Percentiles rank a stretch among this genome's conserved stretches.
phyloP scores from a whole-genome alignment of 92 coral and sea anemone species.

The Bergia sp. region DNA sequence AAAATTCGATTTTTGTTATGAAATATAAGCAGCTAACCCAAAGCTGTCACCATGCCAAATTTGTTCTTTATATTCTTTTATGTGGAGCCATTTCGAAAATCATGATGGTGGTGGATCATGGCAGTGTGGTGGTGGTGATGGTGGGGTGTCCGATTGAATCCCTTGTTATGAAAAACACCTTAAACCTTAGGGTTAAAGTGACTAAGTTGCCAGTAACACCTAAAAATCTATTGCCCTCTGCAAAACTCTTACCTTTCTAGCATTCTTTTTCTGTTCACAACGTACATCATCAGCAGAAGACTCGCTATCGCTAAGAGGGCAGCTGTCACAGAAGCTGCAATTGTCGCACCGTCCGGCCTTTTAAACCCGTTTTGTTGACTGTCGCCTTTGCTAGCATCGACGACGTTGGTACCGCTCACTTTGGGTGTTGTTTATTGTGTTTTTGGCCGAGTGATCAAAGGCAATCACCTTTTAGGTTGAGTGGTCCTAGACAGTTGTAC shows the following conservation, averaged over 20 bases:
- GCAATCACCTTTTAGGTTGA: neutral
- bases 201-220: no score
- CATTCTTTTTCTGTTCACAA: neutral
- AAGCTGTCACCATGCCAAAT: no score
- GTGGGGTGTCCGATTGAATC: no score
- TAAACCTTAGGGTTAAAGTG: no score
- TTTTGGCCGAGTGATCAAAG: neutral
- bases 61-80: no score
- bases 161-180: no score
- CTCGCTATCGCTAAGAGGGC: neutral
- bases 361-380: neutral
- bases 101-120: no score
- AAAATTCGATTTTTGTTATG: no score
- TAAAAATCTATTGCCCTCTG: no score
- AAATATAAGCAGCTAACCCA: no score
- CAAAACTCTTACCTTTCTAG: neutral
- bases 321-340: neutral
- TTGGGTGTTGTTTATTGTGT: neutral
- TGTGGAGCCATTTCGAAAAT: no score
- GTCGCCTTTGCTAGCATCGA: neutral
- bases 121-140: no score
- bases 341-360: neutral
- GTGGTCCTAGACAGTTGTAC: neutral
- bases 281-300: neutral
- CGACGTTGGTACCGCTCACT: neutral